Percentiles rank a stretch among this genome's conserved stretches.
Evolutionary conservation across 2,888 invertebrate species (phyloP).

Genomic region (Drosophila greeni): DNA sequence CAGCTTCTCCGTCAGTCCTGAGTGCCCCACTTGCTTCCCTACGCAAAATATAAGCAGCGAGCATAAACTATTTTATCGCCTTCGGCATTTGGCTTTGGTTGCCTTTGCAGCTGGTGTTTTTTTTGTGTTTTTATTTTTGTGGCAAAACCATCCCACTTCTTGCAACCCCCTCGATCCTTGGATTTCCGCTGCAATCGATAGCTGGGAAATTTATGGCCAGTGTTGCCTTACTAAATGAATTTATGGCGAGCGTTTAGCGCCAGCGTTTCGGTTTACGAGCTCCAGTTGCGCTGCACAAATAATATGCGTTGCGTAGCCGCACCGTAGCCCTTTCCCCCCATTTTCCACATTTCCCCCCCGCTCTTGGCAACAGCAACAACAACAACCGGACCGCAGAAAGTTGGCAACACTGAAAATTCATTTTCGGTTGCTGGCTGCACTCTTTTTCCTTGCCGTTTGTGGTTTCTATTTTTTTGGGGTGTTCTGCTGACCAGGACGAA

Average conservation of each 20-base stretch:
- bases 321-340: conserved; percentile 31
- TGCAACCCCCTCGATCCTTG: neutral
- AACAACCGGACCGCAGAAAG: conserved; percentile 56
- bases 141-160: neutral
- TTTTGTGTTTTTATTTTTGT: conserved; percentile 13
- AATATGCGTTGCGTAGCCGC: conserved; percentile 62
- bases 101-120: conserved; percentile 9
- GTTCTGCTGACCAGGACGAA: conserved; percentile 20
- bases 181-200: conserved; percentile 64
- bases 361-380: neutral
- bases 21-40: neutral
- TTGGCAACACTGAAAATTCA: conserved; percentile 72
- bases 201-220: conserved; percentile 61
- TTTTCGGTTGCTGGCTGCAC: conserved; percentile 51
- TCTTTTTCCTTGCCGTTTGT: conserved; percentile 18
- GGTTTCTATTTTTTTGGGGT: conserved; percentile 12
- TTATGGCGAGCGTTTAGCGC: conserved; percentile 64
- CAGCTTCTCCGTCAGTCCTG: neutral
- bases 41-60: conserved; percentile 12
- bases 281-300: conserved; percentile 38
- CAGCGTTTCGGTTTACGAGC: conserved; percentile 17
- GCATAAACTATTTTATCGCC: conserved; percentile 54
- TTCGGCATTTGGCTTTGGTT: conserved; percentile 41
- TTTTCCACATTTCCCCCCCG: conserved; percentile 37
- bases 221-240: conserved; percentile 72